A percentile compares a stretch with the other conserved stretches of the same genome.
These are phyloP conservation scores for Stenotaenia linearis DNA, from an alignment of 2,888 invertebrate species.

Conservation along the genomic window DNA sequence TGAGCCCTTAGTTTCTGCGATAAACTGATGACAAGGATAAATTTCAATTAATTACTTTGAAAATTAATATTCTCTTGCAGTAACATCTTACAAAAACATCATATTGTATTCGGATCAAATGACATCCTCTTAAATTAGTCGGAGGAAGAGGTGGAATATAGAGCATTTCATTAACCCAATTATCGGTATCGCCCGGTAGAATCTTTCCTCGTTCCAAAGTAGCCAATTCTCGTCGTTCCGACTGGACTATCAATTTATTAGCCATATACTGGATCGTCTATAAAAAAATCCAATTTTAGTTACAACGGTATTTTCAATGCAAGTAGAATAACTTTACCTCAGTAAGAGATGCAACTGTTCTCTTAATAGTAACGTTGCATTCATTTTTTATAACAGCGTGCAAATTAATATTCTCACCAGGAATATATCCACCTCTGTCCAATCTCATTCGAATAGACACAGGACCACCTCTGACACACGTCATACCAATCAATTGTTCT, in stretches of 20 bases:
- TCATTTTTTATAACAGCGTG: conserved; percentile 78
- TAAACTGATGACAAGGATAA: conserved; percentile 58
- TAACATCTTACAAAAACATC: conserved; percentile 72
- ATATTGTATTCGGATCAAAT: conserved; percentile 86
- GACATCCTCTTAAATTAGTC: conserved; percentile 87
- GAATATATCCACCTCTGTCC: conserved; percentile 89
- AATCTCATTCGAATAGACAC: conserved; percentile 78
- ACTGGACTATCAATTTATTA: conserved; percentile 76
- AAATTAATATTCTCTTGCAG: no score
- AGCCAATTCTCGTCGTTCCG: conserved; percentile 78
- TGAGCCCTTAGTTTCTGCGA: conserved; percentile 82
- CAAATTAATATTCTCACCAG: conserved; percentile 84
- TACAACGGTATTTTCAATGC: no score
- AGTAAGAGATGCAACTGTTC: conserved; percentile 76
- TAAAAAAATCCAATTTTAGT: conserved; percentile 37
- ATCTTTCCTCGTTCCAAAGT: conserved; percentile 72
- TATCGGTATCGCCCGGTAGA: conserved; percentile 70
- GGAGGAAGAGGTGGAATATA: conserved; percentile 91
- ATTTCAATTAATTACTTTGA: not conserved
- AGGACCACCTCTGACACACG: conserved; percentile 80
- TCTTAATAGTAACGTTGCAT: conserved; percentile 76
- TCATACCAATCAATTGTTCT: conserved; percentile 81
- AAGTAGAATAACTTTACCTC: no score
- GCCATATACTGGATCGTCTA: conserved; percentile 84
- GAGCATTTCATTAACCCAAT: conserved; percentile 80